Evolutionary conservation across 2,113 vertebrate genomes (phyloP), one percentile per base, ranked within the genome.

Genomic region (Corythoichthys haematopterus): DNA sequence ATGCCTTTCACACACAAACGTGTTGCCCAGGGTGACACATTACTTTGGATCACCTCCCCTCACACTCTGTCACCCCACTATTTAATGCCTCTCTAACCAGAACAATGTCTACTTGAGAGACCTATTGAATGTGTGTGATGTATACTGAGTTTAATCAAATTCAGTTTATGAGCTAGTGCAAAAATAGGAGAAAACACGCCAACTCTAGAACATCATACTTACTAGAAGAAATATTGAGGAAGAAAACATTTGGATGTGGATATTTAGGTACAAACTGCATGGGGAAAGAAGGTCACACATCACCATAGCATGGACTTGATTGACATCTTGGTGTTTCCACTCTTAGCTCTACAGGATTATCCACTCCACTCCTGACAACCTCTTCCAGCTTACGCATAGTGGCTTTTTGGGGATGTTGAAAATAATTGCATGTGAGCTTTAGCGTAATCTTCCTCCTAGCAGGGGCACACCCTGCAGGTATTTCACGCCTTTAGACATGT

Each of bases 281-380:
- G 48, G 57, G 51, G 73, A 81, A 88, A 80, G 53, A 72, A 82
- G 76, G 77, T 82, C 80, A 79, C 65, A 65, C 71, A 75, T 70
- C 70, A 48, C 65, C 66, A 43, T 65, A 50, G 67, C 51, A 35
- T 74, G 50, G 67, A 65, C 12, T 68, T 84, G 80, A 85, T 79
- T 83, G 80, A 70, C 76, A 75, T 82, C 69, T 74, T 50, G 64
- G 35, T 68, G 64, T 67, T 80, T 70, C 72, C 62, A 77, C 71
- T 79, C 74, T 73, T 50, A 69, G 37, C 67, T 80, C 79, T 66
- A 80, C 53, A 74, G 80, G 74, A 82, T 86, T 86, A 86, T 77
- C 67, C 57, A 57, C 58, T 62, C 13, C 75, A 79, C 76, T 79
- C 57, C 65, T 72, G 69, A 71, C 80, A 64, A 65, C 63, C 80